These are phyloP conservation scores for Bettongia penicillata DNA, from an alignment of 2,113 vertebrate genomes.

Conservation along the genomic window DNA sequence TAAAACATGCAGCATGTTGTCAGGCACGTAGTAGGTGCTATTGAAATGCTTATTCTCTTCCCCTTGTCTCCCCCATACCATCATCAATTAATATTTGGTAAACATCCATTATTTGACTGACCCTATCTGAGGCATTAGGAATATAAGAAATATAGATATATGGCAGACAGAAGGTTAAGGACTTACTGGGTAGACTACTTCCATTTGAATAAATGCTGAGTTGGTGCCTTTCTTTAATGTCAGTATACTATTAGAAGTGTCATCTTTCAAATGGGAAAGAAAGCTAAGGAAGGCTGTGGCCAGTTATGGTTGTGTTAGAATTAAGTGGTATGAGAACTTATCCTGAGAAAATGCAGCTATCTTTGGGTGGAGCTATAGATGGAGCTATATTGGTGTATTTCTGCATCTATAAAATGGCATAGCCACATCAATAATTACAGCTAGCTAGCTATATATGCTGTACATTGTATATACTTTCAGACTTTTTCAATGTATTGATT, in stretches of 20 bases:
- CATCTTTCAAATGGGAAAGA: neutral
- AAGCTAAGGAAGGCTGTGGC: neutral
- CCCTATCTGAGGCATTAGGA: neutral
- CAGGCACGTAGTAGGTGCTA: neutral
- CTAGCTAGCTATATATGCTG: neutral
- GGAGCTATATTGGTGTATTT: neutral
- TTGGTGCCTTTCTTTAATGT: neutral
- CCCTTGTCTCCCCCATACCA: neutral
- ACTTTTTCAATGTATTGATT: neutral
- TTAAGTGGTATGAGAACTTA: neutral
- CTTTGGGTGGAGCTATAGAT: neutral
- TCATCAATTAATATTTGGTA: neutral
- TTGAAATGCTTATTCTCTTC: neutral
- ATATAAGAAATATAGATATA: neutral
- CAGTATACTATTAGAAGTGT: neutral
- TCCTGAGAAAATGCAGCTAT: neutral
- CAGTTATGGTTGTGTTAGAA: neutral
- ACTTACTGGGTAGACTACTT: neutral
- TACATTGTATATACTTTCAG: neutral
- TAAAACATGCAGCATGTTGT: neutral
- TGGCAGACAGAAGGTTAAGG: neutral
- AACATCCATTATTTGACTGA: neutral
- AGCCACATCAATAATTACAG: neutral
- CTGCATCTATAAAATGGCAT: neutral
- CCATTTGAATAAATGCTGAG: neutral